Evolutionary conservation across 2,888 invertebrate genomes (phyloP).

Genomic region (Orchesellides sinensis): DNA sequence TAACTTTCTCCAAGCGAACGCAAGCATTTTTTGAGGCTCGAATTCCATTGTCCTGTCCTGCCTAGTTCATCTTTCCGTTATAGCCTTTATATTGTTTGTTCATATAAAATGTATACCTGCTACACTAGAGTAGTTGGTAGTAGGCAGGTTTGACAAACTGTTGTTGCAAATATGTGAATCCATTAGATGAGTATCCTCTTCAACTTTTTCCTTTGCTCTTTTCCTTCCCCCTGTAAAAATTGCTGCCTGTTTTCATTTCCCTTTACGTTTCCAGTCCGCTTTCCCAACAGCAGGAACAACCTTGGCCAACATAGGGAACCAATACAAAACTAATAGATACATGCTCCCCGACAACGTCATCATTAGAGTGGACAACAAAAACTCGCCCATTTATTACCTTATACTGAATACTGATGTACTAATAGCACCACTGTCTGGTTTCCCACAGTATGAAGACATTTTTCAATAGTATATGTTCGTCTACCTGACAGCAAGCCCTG

Average conservation of each 20-base stretch:
- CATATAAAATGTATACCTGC: too few relatives aligned
- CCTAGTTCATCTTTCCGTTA: too few relatives aligned
- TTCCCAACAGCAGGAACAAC: slow-evolving; percentile 38
- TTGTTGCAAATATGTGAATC: too few relatives aligned
- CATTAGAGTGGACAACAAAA: slow-evolving; percentile 39
- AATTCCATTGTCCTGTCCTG: too few relatives aligned
- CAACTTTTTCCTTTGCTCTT: not conserved
- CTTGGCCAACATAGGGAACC: slow-evolving; percentile 60
- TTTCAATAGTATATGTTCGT: slow-evolving; percentile 33
- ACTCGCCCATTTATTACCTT: slow-evolving; percentile 28
- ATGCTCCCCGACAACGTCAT: slow-evolving; percentile 56
- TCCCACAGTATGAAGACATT: slow-evolving; percentile 27
- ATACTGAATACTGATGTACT: not conserved
- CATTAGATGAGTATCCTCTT: not conserved
- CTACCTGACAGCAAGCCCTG: not conserved
- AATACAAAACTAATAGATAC: slow-evolving; percentile 37
- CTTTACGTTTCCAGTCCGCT: not conserved
- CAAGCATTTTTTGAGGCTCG: too few relatives aligned
- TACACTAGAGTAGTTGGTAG: too few relatives aligned
- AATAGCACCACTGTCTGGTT: slow-evolving; percentile 14
- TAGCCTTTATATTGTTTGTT: too few relatives aligned
- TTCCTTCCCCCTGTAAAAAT: slow-evolving; percentile 10
- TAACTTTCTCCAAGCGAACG: too few relatives aligned
- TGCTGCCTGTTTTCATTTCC: slow-evolving; percentile 21
- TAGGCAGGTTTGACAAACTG: too few relatives aligned